phyloP scores from a whole-genome alignment of 1,140 invertebrate species.

The Brachionus rotundiformis region DNA sequence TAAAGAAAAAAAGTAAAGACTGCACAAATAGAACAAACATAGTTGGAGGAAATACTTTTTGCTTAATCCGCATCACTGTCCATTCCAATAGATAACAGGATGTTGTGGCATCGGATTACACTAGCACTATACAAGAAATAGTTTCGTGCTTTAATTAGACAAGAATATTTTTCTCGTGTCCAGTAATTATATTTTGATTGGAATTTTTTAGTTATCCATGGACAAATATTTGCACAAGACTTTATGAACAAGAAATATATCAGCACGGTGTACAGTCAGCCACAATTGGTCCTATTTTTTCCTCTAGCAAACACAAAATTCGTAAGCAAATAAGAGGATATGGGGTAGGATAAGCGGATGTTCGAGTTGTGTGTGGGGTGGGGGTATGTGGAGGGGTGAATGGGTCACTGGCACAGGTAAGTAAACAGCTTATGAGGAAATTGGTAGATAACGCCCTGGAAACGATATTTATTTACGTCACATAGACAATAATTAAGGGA shows the following conservation, averaged over 20 bases:
- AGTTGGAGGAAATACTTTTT: too few relatives aligned
- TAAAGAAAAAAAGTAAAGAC: neutral
- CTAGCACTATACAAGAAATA: too few relatives aligned
- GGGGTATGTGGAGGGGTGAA: too few relatives aligned
- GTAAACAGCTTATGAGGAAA: constrained; percentile 20
- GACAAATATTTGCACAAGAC: constrained; percentile 25
- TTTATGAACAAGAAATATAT: too few relatives aligned
- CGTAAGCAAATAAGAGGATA: neutral
- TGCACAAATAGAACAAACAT: too few relatives aligned
- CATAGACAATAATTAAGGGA: neutral
- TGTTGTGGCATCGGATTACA: neutral
- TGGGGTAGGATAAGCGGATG: too few relatives aligned
- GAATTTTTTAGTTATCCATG: constrained; percentile 31
- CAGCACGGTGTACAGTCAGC: neutral
- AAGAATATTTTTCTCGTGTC: neutral
- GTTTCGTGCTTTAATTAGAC: constrained; percentile 9
- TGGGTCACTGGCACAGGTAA: neutral
- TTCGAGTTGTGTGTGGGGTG: neutral
- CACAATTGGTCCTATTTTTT: neutral
- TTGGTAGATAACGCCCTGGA: neutral
- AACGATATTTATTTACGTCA: constrained; percentile 33
- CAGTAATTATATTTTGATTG: constrained; percentile 28
- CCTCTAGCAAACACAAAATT: neutral
- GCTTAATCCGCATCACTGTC: too few relatives aligned
- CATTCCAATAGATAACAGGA: neutral